Percentiles rank a stretch among this genome's conserved stretches.
These are phyloP conservation scores for Pantherophis vulpinus DNA, from an alignment of 2,797 vertebrate genomes.

Conservation along the genomic window DNA sequence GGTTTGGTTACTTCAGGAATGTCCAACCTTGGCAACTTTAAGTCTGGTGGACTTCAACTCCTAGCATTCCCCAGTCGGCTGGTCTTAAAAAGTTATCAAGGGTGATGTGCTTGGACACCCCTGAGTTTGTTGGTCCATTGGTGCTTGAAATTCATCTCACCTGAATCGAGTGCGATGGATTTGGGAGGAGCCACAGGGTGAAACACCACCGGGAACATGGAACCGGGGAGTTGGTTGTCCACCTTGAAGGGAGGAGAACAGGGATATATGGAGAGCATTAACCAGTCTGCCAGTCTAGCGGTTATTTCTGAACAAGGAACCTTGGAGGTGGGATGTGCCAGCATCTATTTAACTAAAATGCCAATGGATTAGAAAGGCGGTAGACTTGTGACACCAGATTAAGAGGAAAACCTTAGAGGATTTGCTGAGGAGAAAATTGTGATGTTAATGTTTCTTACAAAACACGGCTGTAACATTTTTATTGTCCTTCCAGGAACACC, in stretches of 20 bases:
- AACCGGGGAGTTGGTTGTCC: constrained; percentile 92
- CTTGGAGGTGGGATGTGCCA: neutral
- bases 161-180: constrained; percentile 92
- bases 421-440: neutral
- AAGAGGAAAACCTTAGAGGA: neutral
- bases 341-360: neutral
- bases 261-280: constrained; percentile 3
- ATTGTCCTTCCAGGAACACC: too few relatives aligned
- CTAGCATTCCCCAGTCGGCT: neutral
- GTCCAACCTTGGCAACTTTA: neutral
- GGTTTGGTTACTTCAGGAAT: neutral
- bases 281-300: neutral
- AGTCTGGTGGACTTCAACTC: neutral
- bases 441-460: too few relatives aligned
- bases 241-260: constrained; percentile 72
- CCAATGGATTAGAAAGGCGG: accelerated
- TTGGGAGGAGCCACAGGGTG: constrained; percentile 95
- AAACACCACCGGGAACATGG: constrained; percentile 93
- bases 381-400: neutral
- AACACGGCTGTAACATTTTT: neutral
- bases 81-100: neutral
- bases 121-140: neutral
- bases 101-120: neutral
- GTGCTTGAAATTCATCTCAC: constrained; percentile 63
- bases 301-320: neutral